phyloP scores from a whole-genome alignment of 92 coral and sea anemone species.

The Porites lobata region DNA sequence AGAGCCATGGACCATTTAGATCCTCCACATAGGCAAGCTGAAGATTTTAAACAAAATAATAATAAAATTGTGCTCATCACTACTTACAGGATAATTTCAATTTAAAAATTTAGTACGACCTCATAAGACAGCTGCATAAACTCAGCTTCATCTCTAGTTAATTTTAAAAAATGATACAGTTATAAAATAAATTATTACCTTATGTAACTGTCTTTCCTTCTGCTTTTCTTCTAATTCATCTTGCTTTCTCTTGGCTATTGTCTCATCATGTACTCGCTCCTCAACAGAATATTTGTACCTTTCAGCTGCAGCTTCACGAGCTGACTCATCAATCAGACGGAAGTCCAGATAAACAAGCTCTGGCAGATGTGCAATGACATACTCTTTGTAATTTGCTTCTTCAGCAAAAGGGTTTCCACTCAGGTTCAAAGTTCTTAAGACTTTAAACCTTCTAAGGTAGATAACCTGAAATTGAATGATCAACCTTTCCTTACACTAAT shows the following conservation, averaged over 20 bases:
- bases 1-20: conserved; percentile 84
- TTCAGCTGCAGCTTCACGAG: conserved; percentile 96
- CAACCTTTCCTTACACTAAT: too few relatives aligned
- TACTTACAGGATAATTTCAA: too few relatives aligned
- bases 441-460: conserved; percentile 86
- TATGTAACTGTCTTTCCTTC: conserved; percentile 83
- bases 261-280: conserved; percentile 96
- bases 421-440: conserved; percentile 85
- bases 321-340: conserved; percentile 90
- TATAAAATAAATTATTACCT: conserved; percentile 67
- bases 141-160: too few relatives aligned
- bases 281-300: conserved; percentile 96
- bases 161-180: neutral
- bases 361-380: conserved; percentile 94
- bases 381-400: conserved; percentile 93
- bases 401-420: conserved; percentile 98
- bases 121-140: too few relatives aligned
- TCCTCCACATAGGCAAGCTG: conserved; percentile 98
- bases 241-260: conserved; percentile 83
- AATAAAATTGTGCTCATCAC: neutral
- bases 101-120: too few relatives aligned
- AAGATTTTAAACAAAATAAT: neutral
- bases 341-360: conserved; percentile 95
- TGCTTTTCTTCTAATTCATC: conserved; percentile 81
- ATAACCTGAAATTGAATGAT: conserved; percentile 67